Conservation (phyloP, 1,140 invertebrate species). For the Centruroides sculpturatus region DNA sequence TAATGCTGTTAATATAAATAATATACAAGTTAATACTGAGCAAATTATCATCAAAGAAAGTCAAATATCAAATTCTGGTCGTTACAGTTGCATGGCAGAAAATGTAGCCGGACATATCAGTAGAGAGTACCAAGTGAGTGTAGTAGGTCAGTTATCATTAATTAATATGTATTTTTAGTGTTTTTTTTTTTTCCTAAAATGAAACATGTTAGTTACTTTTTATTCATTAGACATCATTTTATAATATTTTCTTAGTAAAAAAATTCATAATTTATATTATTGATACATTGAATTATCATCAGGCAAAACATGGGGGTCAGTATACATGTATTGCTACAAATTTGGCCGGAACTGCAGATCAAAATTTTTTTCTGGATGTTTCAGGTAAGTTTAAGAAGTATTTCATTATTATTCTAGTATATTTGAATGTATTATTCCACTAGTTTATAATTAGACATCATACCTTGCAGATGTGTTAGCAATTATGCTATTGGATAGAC, state of each 20-base stretch:
- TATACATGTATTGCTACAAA: conserved; percentile 15
- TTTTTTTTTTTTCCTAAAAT: too few species aligned
- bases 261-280: too few species aligned
- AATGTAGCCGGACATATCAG: conserved; percentile 49
- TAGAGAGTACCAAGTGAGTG: conserved; percentile 43
- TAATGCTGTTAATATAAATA: not conserved
- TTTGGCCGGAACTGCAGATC: conserved; percentile 17
- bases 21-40: not conserved
- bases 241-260: too few species aligned
- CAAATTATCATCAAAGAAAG: not conserved
- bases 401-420: too few species aligned
- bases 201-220: too few species aligned
- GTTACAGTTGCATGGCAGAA: conserved; percentile 43
- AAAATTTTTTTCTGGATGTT: conserved; percentile 2
- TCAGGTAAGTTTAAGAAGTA: not conserved
- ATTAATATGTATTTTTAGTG: not conserved
- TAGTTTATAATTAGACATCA: too few species aligned
- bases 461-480: too few species aligned
- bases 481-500: too few species aligned
- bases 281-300: too few species aligned
- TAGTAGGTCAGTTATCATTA: conserved; percentile 40
- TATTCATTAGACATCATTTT: too few species aligned
- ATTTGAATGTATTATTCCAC: too few species aligned
- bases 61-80: conserved; percentile 15
- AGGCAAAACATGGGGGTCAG: conserved; percentile 8